Percentiles rank a stretch among this genome's conserved stretches.
Evolutionary conservation across 2,797 vertebrate genomes (phyloP).

Genomic region (Enteromius afrohamiltoni): DNA sequence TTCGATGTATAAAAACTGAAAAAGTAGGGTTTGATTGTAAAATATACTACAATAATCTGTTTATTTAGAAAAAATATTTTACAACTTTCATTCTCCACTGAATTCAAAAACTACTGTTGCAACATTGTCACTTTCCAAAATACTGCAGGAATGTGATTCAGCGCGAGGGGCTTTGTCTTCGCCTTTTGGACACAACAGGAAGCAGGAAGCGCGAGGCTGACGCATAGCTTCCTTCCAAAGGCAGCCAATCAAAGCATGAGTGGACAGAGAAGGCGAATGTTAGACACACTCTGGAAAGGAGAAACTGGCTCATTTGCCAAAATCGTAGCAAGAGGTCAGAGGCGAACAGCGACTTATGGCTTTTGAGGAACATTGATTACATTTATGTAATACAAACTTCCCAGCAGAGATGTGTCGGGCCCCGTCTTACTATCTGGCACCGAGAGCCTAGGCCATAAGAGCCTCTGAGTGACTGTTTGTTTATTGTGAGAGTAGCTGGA

Average conservation of each 20-base stretch:
- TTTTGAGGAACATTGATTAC: constrained; percentile 55
- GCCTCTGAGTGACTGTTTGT: constrained; percentile 76
- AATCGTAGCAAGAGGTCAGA: constrained; percentile 50
- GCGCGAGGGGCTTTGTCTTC: constrained; percentile 58
- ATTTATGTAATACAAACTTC: constrained; percentile 50
- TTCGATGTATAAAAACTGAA: neutral
- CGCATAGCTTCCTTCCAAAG: constrained; percentile 79
- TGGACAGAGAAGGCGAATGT: constrained; percentile 61
- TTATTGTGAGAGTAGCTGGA: constrained; percentile 75
- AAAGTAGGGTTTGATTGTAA: neutral
- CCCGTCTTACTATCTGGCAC: constrained; percentile 71
- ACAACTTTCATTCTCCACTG: neutral
- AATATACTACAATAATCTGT: neutral
- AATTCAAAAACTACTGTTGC: neutral
- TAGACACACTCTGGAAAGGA: constrained; percentile 51
- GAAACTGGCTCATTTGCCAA: constrained; percentile 33
- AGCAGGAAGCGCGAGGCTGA: constrained; percentile 80
- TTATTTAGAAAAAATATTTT: neutral
- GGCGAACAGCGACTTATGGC: constrained; percentile 33
- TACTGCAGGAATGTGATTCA: constrained; percentile 44
- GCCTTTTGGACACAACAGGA: constrained; percentile 82
- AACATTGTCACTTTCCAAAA: constrained; percentile 51
- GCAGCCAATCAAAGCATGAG: constrained; percentile 78
- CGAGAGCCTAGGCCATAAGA: constrained; percentile 70
- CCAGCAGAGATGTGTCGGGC: constrained; percentile 31